phyloP scores from a whole-genome alignment of 2,113 vertebrate genomes.

The Notothenia coriiceps region DNA sequence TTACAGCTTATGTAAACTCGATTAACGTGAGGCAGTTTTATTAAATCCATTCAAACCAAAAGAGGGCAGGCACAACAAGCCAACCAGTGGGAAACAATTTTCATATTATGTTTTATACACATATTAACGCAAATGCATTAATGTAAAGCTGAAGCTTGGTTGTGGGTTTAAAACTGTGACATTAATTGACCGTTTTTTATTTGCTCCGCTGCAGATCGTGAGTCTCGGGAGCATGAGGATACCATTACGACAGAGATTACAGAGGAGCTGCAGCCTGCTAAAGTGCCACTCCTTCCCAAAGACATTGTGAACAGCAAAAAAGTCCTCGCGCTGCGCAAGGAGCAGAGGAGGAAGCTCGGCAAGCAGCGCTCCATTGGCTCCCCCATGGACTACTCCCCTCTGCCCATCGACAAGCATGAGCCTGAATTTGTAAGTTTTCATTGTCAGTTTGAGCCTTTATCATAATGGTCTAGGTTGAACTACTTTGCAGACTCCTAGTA shows the following conservation, averaged over 20 bases:
- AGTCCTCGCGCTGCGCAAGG: conserved; percentile 90
- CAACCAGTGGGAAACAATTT: not conserved
- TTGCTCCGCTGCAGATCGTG: conserved; percentile 84
- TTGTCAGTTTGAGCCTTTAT: not conserved
- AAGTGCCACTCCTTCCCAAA: conserved; percentile 85
- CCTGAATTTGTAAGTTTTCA: conserved; percentile 91
- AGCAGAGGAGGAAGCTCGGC: conserved; percentile 89
- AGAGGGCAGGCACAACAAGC: not conserved
- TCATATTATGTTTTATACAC: not conserved
- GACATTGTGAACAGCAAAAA: conserved; percentile 90
- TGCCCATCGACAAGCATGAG: conserved; percentile 93
- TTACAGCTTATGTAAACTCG: not conserved
- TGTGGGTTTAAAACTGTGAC: not conserved
- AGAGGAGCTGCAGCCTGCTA: conserved; percentile 88
- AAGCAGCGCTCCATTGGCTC: conserved; percentile 88
- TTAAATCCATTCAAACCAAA: not conserved
- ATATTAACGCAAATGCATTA: no score
- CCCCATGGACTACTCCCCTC: conserved; percentile 89
- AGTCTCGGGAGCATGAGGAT: conserved; percentile 92
- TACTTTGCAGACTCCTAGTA: not conserved
- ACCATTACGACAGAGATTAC: conserved; percentile 88
- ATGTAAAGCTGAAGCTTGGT: not conserved
- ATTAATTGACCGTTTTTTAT: not conserved
- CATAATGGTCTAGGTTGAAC: not conserved
- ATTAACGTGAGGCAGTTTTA: not conserved